Evolutionary conservation across 2,113 vertebrate species (phyloP).

Genomic region (Nipponia nippon): DNA sequence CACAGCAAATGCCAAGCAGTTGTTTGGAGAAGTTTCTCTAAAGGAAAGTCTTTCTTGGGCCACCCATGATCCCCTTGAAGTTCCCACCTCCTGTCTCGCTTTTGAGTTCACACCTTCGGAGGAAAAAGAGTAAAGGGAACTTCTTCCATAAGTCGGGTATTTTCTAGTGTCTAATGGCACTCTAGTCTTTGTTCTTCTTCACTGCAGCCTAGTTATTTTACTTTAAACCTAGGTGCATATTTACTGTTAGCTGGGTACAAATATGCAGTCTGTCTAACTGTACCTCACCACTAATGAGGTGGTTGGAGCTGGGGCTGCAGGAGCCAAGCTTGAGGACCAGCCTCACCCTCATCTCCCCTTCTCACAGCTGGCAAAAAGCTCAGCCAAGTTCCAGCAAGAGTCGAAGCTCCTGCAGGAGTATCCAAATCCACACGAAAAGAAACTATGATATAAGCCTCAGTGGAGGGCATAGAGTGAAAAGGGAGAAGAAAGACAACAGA

Average conservation of each 20-base stretch:
- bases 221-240: neutral
- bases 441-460: neutral
- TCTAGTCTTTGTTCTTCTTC: neutral
- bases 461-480: neutral
- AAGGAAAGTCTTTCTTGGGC: neutral
- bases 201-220: neutral
- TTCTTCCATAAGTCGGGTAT: neutral
- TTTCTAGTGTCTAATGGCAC: neutral
- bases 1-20: neutral
- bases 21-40: neutral
- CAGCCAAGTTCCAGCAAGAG: neutral
- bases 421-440: neutral
- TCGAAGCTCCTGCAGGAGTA: fast-evolving
- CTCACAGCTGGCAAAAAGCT: neutral
- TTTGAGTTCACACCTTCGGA: neutral
- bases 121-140: neutral
- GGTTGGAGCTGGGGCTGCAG: neutral
- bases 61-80: neutral
- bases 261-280: neutral
- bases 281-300: neutral
- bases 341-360: neutral
- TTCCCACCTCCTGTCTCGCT: neutral
- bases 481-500: neutral
- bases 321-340: neutral
- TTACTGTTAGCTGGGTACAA: neutral